Percentiles rank a stretch among this genome's conserved stretches.
These are phyloP conservation scores for Arge pagana DNA, from an alignment of 2,888 invertebrate genomes.

Conservation along the genomic window DNA sequence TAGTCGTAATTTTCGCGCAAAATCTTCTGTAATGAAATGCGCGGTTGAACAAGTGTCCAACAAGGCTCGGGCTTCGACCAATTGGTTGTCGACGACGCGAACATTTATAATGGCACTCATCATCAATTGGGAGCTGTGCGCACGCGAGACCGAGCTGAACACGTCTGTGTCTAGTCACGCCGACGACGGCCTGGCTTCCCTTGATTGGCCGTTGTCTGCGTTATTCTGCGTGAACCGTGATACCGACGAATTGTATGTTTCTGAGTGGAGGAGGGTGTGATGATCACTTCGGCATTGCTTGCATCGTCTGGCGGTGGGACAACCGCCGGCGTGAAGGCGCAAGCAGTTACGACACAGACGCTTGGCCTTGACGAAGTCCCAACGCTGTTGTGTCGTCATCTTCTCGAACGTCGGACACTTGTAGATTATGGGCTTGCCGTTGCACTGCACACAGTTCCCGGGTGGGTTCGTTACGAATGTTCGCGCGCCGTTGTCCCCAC, in stretches of 20 bases:
- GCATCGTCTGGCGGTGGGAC: conserved; percentile 10
- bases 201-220: background rate
- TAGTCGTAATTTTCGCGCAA: conserved; percentile 1
- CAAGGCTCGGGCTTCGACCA: conserved; percentile 14
- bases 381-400: conserved; percentile 14
- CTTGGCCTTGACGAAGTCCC: conserved; percentile 19
- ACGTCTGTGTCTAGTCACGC: conserved; percentile 23
- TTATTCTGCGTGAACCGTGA: background rate
- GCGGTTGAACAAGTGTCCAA: no score
- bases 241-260: background rate
- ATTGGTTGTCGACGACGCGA: conserved; percentile 1
- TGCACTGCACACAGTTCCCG: conserved; percentile 13
- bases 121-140: conserved; percentile 20
- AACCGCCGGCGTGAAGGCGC: conserved; percentile 17
- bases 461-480: conserved; percentile 12
- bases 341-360: conserved; percentile 20
- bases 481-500: conserved; percentile 12
- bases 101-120: conserved; percentile 24
- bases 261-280: conserved; percentile 14
- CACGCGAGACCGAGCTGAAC: conserved; percentile 18
- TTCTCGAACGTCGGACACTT: conserved; percentile 19
- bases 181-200: background rate
- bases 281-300: conserved; percentile 20
- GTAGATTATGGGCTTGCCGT: conserved; percentile 14
- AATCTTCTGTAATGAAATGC: conserved; percentile 1